Base-by-base conservation (phyloP, 2,113 vertebrate species). In the Amblyopsis rosae region DNA sequence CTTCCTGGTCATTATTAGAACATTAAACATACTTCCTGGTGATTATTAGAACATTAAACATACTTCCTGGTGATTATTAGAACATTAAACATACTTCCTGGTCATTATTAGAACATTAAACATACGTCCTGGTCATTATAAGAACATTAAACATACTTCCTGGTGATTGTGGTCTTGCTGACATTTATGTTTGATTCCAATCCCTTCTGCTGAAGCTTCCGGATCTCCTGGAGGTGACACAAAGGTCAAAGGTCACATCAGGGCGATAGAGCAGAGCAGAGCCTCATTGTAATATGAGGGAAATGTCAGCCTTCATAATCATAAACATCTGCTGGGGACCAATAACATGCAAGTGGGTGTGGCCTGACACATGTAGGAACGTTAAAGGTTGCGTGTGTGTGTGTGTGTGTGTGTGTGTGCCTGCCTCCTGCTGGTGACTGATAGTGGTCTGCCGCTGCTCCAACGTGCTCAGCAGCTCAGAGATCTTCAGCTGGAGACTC, bases 131-230 rank as follows among this genome's bases (percentile, higher is more conserved):
- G 26, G 26, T 26, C 2, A 26, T 26, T 26, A 26, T 41, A 2
- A 41, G 35, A 7, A 41, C 35, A 41, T 41, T 26, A 41, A 41
- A 46, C 0, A 87, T 92, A 98, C 96, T 92, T 97, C 84, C 95
- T 96, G 13, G 95, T 98, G 83, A 97, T 93, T 77, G 92, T 73
- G 3, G 96, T 96, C 79, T 87, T 92, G 75, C 93, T 95, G 71
- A 93, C 62, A 50, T 88, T 94, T 48, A 86, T 92, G 73, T 89
- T 83, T 65, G 46, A 81, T 19, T 83, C 86, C 12, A 59, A 84
- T 56, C 57, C 95, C 45, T 94, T 93, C 1, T 89, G 82, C 72
- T 90, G 93, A 86, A 98, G 74, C 72, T 71, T 92, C 68, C 70
- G 93, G 75, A 99, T 93, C 66, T 98, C 96, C 98, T 99, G 75